Conservation (phyloP, 1,140 invertebrate genomes). For the Tenebrio molitor region DNA sequence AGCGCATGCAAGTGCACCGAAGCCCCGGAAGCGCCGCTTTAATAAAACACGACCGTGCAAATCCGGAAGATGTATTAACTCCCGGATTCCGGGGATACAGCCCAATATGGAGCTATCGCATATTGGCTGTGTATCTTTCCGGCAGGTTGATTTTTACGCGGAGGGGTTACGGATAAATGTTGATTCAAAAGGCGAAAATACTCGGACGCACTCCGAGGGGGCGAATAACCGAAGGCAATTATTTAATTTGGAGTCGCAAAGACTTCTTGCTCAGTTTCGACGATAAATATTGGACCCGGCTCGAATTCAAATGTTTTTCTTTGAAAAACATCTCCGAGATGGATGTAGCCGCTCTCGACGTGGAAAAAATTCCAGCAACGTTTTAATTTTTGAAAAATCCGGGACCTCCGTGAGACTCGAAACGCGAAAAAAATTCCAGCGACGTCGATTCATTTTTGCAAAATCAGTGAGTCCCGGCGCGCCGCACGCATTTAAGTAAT, state of each 20-base stretch:
- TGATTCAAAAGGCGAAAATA: conserved; percentile 29
- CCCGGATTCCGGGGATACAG: neutral
- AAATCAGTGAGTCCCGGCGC: too few relatives aligned
- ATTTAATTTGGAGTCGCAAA: conserved; percentile 22
- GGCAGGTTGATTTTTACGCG: conserved; percentile 31
- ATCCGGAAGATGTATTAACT: conserved; percentile 22
- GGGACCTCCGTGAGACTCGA: too few relatives aligned
- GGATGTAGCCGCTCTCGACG: too few relatives aligned
- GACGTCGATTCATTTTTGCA: too few relatives aligned
- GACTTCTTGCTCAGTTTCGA: conserved; percentile 3
- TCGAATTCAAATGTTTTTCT: conserved; percentile 2
- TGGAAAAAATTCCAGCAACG: too few relatives aligned
- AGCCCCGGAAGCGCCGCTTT: conserved; percentile 5
- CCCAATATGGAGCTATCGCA: conserved; percentile 25
- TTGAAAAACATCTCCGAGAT: neutral
- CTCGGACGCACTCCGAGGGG: too few relatives aligned
- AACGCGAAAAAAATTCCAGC: too few relatives aligned
- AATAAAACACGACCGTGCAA: conserved; percentile 34
- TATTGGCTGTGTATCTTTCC: conserved; percentile 31
- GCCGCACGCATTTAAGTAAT: conserved; percentile 46
- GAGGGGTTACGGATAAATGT: conserved; percentile 15
- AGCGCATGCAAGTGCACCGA: conserved; percentile 13
- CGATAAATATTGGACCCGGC: conserved; percentile 1
- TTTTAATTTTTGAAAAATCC: too few relatives aligned
- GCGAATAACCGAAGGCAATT: neutral